phyloP scores from a whole-genome alignment of 2,888 invertebrate genomes.

The Embidobia sp. region DNA sequence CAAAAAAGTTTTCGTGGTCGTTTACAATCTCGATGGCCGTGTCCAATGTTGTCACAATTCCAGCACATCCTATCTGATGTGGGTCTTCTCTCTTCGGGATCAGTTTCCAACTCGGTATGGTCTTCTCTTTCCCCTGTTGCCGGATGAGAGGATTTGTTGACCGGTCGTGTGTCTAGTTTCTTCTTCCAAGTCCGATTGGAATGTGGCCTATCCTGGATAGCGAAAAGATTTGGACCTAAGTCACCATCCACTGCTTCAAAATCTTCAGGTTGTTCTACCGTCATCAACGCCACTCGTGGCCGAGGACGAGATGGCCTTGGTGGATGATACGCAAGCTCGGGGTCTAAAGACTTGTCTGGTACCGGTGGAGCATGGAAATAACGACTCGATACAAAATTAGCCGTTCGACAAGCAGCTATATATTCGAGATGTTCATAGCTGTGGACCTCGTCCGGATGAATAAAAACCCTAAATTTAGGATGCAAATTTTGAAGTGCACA shows the following conservation, averaged over 20 bases:
- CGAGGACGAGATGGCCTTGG: not conserved
- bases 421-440: constrained; percentile 1
- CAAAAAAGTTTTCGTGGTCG: constrained; percentile 1
- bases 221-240: too few species aligned
- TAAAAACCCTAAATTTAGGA: not conserved
- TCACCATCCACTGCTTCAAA: too few species aligned
- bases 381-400: not conserved
- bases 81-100: too few species aligned
- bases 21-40: not conserved
- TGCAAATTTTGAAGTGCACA: not conserved
- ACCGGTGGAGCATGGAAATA: not conserved
- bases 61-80: not conserved
- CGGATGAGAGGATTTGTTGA: too few species aligned
- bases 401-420: not conserved
- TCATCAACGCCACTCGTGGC: not conserved
- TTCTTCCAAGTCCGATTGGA: too few species aligned
- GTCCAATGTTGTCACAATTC: constrained; percentile 6
- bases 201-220: too few species aligned
- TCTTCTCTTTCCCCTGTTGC: too few species aligned
- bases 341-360: constrained; percentile 1
- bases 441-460: not conserved
- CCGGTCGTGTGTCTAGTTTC: too few species aligned
- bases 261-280: too few species aligned
- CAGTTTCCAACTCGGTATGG: too few species aligned
- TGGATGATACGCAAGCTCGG: constrained; percentile 5